These are phyloP conservation scores for Eristalis intricaria DNA, from an alignment of 2,888 invertebrate species.

Conservation along the genomic window DNA sequence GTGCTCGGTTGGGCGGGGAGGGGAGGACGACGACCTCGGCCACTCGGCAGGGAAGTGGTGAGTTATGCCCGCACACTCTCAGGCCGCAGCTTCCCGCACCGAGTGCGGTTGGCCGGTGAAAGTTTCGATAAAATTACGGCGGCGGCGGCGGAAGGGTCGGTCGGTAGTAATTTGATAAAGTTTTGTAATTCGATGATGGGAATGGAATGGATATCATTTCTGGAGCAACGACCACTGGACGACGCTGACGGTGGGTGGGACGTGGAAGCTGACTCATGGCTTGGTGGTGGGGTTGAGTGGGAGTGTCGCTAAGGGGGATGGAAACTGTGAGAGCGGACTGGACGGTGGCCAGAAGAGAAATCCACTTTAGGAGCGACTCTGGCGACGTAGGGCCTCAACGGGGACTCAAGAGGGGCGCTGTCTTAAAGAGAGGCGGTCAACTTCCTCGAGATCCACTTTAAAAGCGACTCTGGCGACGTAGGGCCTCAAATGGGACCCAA, in stretches of 20 bases:
- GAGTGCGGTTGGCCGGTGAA: neutral
- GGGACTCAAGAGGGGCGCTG: no score
- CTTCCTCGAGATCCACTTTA: no score
- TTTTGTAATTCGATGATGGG: slow-evolving; percentile 25
- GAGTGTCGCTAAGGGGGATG: neutral
- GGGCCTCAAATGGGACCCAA: no score
- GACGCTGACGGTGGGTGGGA: neutral
- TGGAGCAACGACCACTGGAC: neutral
- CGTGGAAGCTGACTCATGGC: neutral
- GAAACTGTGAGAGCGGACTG: no score
- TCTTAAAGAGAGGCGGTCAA: no score
- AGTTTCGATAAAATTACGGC: neutral
- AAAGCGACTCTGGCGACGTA: no score
- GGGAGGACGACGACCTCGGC: neutral
- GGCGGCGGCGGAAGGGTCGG: neutral
- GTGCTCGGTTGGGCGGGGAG: neutral
- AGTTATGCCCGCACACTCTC: neutral
- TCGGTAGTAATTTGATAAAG: slow-evolving; percentile 32
- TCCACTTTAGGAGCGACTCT: no score
- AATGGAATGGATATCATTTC: slow-evolving; percentile 5
- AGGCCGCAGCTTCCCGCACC: neutral
- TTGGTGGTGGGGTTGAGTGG: neutral
- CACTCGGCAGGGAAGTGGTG: neutral
- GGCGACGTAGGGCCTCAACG: no score
- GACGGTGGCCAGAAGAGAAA: no score